Evolutionary conservation across 1,140 invertebrate genomes (phyloP), one percentile per base, ranked within the genome.

Genomic region (Lepidurus arcticus): DNA sequence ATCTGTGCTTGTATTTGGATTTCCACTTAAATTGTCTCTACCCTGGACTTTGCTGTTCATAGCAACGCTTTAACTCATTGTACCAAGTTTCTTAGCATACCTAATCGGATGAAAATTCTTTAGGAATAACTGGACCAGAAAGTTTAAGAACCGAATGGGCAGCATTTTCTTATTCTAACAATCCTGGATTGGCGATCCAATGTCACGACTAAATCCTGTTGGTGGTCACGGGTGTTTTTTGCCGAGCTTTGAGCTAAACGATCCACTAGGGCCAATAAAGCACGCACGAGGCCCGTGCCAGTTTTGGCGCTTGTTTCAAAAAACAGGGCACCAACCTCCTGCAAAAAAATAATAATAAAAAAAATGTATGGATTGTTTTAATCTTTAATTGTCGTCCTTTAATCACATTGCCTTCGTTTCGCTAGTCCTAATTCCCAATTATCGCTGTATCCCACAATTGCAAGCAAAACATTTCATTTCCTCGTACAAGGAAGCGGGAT

Each of bases 401-500:
- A 34, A 34, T 34, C 34, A 0, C 4, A 34, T 34, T 34, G 34
- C 34, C 34, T 34, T 34, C 2, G 34, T 34, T 34, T 34, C 34
- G 2, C 34, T 34, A 34, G 34, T 34, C 34, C 34, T 34, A 34
- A 34, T 34, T 34, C 2, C 34, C 34, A 34, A 34, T n/a, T n/a
- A n/a, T n/a, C n/a, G 76, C 76, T 34, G 76, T 76, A 44, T 76
- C 76, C 76, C 76, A 76, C 16, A 76, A 47, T 42, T 76, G 76
- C 13, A 76, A 76, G 75, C 47, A 76, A 45, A 53, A 34, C 6
- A 2, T 76, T 24, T 53, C 45, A 47, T 76, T 65, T 21, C 76
- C 76, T 24, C 45, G 10, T 7, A 65, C 21, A 13, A 76, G 26
- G 26, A 9, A 47, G 44, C 76, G 76, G 7, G 65, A 34, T 45